Percentiles rank a stretch among this genome's conserved stretches.
These are phyloP conservation scores for Diarsia dahlii DNA, from an alignment of 2,888 invertebrate genomes.

Conservation along the genomic window DNA sequence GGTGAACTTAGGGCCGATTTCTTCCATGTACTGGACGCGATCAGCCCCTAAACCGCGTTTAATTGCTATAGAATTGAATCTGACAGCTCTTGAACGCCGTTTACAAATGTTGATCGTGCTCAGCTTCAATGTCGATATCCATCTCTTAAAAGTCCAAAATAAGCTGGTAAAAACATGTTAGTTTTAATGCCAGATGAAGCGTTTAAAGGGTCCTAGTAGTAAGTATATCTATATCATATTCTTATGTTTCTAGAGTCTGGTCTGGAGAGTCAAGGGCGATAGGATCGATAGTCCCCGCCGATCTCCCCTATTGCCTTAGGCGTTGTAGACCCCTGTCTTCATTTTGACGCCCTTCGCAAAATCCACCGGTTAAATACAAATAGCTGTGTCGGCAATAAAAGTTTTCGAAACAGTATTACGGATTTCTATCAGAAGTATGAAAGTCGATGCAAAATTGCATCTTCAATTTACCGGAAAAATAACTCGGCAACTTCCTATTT, in stretches of 20 bases:
- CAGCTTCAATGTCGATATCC: not conserved
- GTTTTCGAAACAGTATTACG: slow-evolving; percentile 12
- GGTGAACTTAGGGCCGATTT: not conserved
- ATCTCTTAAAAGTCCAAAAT: not conserved
- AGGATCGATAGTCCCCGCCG: slow-evolving; percentile 38
- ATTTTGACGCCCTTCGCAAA: slow-evolving; percentile 36
- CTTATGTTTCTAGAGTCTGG: slow-evolving; percentile 17
- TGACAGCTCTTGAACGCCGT: not conserved
- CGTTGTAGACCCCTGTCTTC: slow-evolving; percentile 48
- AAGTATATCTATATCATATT: slow-evolving; percentile 14
- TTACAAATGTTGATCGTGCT: not conserved
- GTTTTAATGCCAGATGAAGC: slow-evolving; percentile 5
- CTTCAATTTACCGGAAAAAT: slow-evolving; percentile 15
- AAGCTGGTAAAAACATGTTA: not conserved
- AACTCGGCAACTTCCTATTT: slow-evolving; percentile 4
- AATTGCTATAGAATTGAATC: not conserved
- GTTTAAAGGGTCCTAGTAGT: not conserved
- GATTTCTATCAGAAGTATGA: slow-evolving; percentile 15
- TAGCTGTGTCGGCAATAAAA: slow-evolving; percentile 2
- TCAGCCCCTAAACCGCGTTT: not conserved
- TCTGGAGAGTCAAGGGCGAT: slow-evolving; percentile 51
- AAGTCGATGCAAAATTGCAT: slow-evolving; percentile 5
- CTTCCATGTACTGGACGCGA: not conserved
- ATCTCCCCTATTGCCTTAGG: slow-evolving; percentile 45
- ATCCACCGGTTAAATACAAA: slow-evolving; percentile 20